phyloP scores from a whole-genome alignment of 2,888 invertebrate species.

The Diarsia dahlii region DNA sequence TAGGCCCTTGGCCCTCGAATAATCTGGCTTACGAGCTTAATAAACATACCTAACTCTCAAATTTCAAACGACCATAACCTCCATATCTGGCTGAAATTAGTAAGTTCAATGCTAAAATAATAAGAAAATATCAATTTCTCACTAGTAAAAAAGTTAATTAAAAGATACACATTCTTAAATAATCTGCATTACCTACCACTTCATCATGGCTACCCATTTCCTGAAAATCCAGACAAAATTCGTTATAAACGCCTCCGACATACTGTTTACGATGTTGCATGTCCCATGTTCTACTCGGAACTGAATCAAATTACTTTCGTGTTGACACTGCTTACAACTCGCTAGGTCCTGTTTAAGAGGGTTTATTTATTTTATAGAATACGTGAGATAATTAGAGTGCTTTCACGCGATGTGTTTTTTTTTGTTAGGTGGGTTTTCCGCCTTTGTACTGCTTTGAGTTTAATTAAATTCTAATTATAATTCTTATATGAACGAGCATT shows the following conservation, averaged over 20 bases:
- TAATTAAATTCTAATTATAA: no score
- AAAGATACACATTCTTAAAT: constrained; percentile 9
- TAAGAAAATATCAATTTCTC: not conserved
- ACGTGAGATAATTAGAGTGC: constrained; percentile 41
- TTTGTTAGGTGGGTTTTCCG: not conserved
- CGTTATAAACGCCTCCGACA: constrained; percentile 30
- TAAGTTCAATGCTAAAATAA: not conserved
- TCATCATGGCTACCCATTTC: not conserved
- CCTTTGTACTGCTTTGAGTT: no score
- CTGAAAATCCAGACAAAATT: constrained; percentile 39
- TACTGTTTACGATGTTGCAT: constrained; percentile 55
- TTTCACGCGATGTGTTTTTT: constrained; percentile 6
- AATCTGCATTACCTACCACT: not conserved
- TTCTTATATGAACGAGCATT: not conserved
- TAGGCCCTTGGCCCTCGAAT: not conserved
- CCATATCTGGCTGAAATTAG: not conserved
- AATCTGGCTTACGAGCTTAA: not conserved
- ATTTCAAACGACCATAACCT: not conserved
- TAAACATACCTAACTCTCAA: not conserved
- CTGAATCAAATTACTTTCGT: constrained; percentile 63
- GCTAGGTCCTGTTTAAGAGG: constrained; percentile 35
- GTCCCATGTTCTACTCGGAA: constrained; percentile 39
- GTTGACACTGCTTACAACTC: constrained; percentile 56
- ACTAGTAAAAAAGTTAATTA: no score
- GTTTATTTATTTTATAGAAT: constrained; percentile 47